Evolutionary conservation across 2,797 vertebrate species (phyloP).

Genomic region (Morelia viridis): DNA sequence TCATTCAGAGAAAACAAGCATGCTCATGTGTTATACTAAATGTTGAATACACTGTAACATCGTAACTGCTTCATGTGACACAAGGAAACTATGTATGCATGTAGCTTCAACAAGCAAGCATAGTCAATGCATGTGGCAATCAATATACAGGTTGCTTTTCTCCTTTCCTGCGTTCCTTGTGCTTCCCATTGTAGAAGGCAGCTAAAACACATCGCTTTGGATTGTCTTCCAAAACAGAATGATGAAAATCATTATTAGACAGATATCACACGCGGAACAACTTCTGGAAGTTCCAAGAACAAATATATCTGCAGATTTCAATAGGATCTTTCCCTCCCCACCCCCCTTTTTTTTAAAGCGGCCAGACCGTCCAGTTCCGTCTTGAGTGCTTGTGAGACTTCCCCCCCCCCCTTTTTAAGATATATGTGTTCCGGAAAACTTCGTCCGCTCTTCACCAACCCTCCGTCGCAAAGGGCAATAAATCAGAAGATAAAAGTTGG

Average conservation of each 20-base stretch:
- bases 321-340: neutral
- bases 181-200: neutral
- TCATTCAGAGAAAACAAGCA: neutral
- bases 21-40: neutral
- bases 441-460: conserved; percentile 41
- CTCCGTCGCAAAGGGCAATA: conserved; percentile 28
- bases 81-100: neutral
- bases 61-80: neutral
- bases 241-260: neutral
- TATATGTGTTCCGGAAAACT: neutral
- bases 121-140: neutral
- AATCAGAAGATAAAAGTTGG: conserved; percentile 34
- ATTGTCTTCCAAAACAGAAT: neutral
- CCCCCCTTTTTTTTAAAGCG: neutral
- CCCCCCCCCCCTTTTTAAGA: conserved; percentile 24
- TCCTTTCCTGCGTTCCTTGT: neutral
- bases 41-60: neutral
- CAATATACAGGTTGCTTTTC: neutral
- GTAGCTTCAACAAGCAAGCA: neutral
- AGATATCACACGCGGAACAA: neutral
- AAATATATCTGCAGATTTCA: neutral
- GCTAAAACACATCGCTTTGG: neutral
- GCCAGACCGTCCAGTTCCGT: neutral
- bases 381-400: neutral
- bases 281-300: neutral